A percentile compares a stretch with the other conserved stretches of the same genome.
Conservation (phyloP, 2,888 invertebrate genomes). For the Bembecia ichneumoniformis region DNA sequence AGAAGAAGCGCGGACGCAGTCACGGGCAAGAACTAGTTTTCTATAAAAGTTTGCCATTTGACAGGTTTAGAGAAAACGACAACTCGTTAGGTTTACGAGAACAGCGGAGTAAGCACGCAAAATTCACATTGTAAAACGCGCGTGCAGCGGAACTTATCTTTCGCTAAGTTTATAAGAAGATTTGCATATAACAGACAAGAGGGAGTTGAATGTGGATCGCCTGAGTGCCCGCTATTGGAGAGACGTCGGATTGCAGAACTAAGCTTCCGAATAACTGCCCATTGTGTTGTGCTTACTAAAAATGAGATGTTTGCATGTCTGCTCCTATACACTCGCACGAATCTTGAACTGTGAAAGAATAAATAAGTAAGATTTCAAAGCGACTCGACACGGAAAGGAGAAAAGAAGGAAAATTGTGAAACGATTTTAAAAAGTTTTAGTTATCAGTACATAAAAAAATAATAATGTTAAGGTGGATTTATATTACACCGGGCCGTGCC, state of each 20-base stretch:
- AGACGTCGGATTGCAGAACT: background rate
- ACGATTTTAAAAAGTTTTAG: too few species aligned
- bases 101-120: background rate
- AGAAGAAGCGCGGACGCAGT: too few species aligned
- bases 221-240: background rate
- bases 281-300: background rate
- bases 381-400: too few species aligned
- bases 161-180: slow-evolving; percentile 15
- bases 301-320: background rate
- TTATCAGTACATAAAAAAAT: too few species aligned
- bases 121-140: background rate
- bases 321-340: background rate
- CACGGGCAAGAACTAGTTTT: too few species aligned
- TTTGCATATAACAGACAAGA: slow-evolving; percentile 13
- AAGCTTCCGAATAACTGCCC: background rate
- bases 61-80: too few species aligned
- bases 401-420: too few species aligned
- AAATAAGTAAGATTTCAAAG: background rate
- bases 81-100: background rate
- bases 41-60: too few species aligned
- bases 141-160: background rate
- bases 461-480: too few species aligned
- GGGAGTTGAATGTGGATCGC: background rate
- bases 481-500: too few species aligned
- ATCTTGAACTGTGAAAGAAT: background rate